phyloP scores from a whole-genome alignment of 2,113 vertebrate genomes.

The Entosphenus tridentatus region DNA sequence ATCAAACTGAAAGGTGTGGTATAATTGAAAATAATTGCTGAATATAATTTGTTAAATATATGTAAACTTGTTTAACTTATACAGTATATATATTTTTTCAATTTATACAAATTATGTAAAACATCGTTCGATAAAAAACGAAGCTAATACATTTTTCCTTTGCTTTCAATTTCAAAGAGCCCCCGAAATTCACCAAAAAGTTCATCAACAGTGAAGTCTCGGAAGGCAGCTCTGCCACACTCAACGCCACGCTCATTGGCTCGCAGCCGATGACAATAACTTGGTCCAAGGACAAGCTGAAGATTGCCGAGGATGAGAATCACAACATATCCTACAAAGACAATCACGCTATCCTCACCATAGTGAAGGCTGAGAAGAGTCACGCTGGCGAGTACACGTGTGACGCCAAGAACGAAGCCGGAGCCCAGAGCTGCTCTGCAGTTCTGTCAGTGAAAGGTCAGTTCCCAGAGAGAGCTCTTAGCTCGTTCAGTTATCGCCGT shows the following conservation, averaged over 20 bases:
- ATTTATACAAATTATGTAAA: no score
- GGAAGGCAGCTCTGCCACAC: slow-evolving; percentile 41
- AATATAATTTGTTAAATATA: no score
- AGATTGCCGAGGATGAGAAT: slow-evolving; percentile 57
- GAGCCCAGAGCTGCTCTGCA: slow-evolving; percentile 68
- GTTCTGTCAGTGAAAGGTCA: slow-evolving; percentile 73
- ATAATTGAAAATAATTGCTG: no score
- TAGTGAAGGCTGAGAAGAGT: slow-evolving; percentile 46
- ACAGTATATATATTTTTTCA: slow-evolving; percentile 13
- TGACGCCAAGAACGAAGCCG: slow-evolving; percentile 84
- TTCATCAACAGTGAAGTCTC: slow-evolving; percentile 52
- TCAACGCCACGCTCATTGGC: slow-evolving; percentile 58
- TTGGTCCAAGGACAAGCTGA: slow-evolving; percentile 80
- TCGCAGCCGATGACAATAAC: slow-evolving; percentile 57
- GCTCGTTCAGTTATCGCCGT: no score
- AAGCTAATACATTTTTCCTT: no score
- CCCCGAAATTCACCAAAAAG: slow-evolving; percentile 64
- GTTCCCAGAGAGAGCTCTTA: slow-evolving; percentile 11
- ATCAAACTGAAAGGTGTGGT: slow-evolving; percentile 56
- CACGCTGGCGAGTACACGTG: slow-evolving; percentile 75
- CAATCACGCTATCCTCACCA: slow-evolving; percentile 42
- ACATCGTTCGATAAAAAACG: no score
- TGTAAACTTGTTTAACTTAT: no score
- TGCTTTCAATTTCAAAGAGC: slow-evolving; percentile 27
- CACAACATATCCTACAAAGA: slow-evolving; percentile 61